Evolutionary conservation across 2,888 invertebrate species (phyloP), one percentile per base, ranked within the genome.

Genomic region (Pandemis heparana): DNA sequence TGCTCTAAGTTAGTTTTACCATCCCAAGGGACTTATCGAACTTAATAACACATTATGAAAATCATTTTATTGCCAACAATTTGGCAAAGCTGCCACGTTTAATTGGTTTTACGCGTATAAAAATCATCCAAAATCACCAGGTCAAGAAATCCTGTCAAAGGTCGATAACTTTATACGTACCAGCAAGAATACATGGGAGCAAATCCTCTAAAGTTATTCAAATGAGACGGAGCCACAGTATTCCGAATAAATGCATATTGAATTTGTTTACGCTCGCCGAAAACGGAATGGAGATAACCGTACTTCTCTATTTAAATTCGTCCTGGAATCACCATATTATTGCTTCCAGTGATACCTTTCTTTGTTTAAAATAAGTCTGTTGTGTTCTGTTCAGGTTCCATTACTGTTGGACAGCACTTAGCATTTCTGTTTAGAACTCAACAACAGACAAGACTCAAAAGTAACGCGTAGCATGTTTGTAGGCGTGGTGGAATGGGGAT

Each of bases 171-270:
- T 72, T 56, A 53, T 67, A 67, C 67, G 62, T 67, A 62, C 68
- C 56, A 56, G 39, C 51, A 59, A 68, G 73, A 56, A 74, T 70
- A 74, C 70, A 74, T 65, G 51, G 70, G 53, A 65, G 65, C 65
- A 74, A 74, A 74, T 74, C 75, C 76, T 74, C 71, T 65, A 88
- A 77, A 82, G 86, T 90, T 92, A 92, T 93, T 91, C 88, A 92
- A 92, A 92, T 92, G 88, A 90, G 84, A 83, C 81, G 38, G 78
- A 85, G 85, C 88, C 86, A 85, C 86, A 79, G 85, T 85, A 86
- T 84, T 87, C 85, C 79, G 93, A 89, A 94, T 94, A 94, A 92
- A 94, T 94, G 90, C 91, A 92, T 93, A 91, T 90, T 89, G 91
- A 92, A 92, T 93, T 87, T 93, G 92, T 92, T 93, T 93, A 91